Evolutionary conservation across 2,797 vertebrate genomes (phyloP).

Genomic region (Takifugu ocellatus): DNA sequence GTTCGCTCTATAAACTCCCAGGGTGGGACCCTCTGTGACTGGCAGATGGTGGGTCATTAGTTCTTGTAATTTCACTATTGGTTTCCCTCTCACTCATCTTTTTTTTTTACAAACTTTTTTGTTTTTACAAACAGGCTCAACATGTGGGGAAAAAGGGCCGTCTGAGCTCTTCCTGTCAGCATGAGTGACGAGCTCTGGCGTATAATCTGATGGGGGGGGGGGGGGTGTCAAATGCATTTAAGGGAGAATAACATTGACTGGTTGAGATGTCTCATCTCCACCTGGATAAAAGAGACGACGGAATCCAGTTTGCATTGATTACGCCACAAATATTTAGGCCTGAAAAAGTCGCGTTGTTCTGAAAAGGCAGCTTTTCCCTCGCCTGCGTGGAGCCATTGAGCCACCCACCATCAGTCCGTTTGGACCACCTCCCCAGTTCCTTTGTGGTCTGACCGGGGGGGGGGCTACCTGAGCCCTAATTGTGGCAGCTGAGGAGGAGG

Average conservation of each 20-base stretch:
- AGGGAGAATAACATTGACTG: neutral
- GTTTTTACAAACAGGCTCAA: constrained; percentile 4
- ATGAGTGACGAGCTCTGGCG: constrained; percentile 8
- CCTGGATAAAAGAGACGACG: neutral
- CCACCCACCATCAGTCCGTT: neutral
- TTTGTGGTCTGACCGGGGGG: neutral
- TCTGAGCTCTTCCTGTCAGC: constrained; percentile 9
- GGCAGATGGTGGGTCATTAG: neutral
- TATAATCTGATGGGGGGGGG: neutral
- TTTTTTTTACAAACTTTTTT: neutral
- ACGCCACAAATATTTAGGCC: too few relatives aligned
- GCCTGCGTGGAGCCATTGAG: too few relatives aligned
- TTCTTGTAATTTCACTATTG: neutral
- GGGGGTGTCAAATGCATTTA: neutral
- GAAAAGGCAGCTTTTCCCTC: neutral
- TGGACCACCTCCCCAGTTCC: constrained; percentile 10
- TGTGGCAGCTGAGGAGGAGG: constrained; percentile 24
- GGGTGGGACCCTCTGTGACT: too few relatives aligned
- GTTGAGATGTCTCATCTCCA: neutral
- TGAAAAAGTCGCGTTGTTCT: too few relatives aligned
- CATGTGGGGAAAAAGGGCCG: neutral
- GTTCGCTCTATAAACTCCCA: too few relatives aligned
- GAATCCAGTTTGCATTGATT: too few relatives aligned
- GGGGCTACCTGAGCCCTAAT: constrained; percentile 30
- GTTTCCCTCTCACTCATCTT: neutral